Evolutionary conservation across 2,888 invertebrate genomes (phyloP).

Genomic region (Subacronicta megacephala): DNA sequence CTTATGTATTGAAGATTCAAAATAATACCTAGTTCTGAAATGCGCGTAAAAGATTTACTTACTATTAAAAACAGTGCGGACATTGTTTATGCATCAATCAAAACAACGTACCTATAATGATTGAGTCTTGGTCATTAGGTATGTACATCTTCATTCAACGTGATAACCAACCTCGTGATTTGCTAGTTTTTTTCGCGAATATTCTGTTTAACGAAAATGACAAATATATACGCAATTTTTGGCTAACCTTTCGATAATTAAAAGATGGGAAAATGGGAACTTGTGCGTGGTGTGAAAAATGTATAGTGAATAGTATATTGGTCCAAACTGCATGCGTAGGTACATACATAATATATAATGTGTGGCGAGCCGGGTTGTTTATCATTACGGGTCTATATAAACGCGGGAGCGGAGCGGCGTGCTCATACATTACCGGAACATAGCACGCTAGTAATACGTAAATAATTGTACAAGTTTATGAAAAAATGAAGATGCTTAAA

Average conservation of each 20-base stretch:
- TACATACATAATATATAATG: slow-evolving; percentile 11
- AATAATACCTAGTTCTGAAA: too few species aligned
- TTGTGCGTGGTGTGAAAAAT: slow-evolving; percentile 1
- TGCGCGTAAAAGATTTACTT: slow-evolving; percentile 1
- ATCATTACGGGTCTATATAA: slow-evolving; percentile 70
- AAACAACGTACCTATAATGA: slow-evolving; percentile 25
- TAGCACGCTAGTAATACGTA: slow-evolving; percentile 46
- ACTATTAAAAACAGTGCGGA: not conserved
- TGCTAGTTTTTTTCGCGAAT: slow-evolving; percentile 34
- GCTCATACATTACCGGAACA: slow-evolving; percentile 59
- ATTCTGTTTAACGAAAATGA: slow-evolving; percentile 4
- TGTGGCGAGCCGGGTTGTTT: slow-evolving; percentile 59
- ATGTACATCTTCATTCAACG: slow-evolving; percentile 18
- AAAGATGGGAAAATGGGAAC: not conserved
- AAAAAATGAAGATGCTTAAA: slow-evolving; percentile 62
- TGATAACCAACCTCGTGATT: slow-evolving; percentile 45
- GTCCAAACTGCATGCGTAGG: slow-evolving; percentile 18
- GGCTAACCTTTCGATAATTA: not conserved
- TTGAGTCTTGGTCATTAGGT: slow-evolving; percentile 17
- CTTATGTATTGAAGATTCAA: too few species aligned
- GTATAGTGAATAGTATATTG: slow-evolving; percentile 3
- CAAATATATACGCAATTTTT: not conserved
- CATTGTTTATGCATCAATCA: slow-evolving; percentile 9
- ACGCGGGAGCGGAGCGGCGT: slow-evolving; percentile 51
- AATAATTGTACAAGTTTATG: slow-evolving; percentile 21